Conservation (phyloP, 2,888 invertebrate species). For the Willowsia nigromaculata region DNA sequence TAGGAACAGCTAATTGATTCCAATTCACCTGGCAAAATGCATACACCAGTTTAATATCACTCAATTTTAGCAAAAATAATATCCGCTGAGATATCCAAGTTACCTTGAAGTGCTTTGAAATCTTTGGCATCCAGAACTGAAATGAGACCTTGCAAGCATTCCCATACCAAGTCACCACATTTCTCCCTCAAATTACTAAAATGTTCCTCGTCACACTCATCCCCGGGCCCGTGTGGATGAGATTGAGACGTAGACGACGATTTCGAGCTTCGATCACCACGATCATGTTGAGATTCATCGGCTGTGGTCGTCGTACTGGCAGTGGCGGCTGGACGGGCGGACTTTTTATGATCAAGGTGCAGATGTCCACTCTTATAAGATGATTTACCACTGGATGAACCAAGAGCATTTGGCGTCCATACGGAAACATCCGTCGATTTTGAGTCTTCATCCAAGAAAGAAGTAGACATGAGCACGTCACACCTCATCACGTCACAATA, state of each 20-base stretch:
- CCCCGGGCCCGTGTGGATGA: constrained; percentile 55
- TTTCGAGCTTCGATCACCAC: constrained; percentile 18
- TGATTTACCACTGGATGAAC: constrained; percentile 53
- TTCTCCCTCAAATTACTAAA: constrained; percentile 76
- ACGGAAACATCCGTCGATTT: constrained; percentile 78
- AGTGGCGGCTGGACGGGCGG: constrained; percentile 37
- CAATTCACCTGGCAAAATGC: constrained; percentile 74
- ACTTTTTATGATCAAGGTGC: constrained; percentile 65
- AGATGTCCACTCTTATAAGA: constrained; percentile 43
- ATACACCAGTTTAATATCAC: background rate
- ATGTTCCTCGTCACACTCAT: constrained; percentile 77
- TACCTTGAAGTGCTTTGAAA: constrained; percentile 78
- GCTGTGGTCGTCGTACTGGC: background rate
- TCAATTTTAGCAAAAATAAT: background rate
- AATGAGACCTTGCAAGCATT: constrained; percentile 78
- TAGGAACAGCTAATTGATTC: constrained; percentile 78
- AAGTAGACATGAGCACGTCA: constrained; percentile 88
- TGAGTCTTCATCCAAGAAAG: constrained; percentile 77
- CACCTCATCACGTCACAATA: constrained; percentile 98
- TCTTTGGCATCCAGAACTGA: constrained; percentile 78
- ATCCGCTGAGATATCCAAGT: constrained; percentile 1
- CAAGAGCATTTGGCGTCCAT: constrained; percentile 76
- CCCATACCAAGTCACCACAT: constrained; percentile 78
- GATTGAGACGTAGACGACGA: constrained; percentile 19
- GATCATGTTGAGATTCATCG: constrained; percentile 36